Conservation (phyloP, 2,113 vertebrate species). For the Merops nubicus region DNA sequence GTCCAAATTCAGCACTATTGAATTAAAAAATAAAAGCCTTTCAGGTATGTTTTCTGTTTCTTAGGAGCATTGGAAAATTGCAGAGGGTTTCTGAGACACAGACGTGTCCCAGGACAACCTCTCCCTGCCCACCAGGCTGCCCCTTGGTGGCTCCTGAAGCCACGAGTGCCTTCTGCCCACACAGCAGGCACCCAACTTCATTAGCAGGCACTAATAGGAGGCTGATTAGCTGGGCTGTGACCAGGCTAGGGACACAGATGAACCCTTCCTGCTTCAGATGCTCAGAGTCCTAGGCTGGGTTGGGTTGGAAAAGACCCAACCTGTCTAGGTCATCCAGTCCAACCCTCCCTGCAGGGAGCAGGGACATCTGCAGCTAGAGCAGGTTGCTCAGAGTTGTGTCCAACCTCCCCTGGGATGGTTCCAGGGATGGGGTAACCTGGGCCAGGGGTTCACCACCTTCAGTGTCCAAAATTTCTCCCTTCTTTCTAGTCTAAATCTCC, state of each 20-base stretch:
- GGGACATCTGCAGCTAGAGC: no score
- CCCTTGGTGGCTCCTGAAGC: background rate
- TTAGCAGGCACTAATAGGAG: background rate
- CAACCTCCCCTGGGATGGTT: no score
- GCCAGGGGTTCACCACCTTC: no score
- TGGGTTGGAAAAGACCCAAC: background rate
- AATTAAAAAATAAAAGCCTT: background rate
- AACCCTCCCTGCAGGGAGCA: background rate
- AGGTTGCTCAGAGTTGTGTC: no score
- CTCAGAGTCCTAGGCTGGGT: no score
- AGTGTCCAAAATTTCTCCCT: no score
- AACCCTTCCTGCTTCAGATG: background rate
- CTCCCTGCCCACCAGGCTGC: background rate
- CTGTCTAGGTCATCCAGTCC: background rate
- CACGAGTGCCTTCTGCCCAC: background rate
- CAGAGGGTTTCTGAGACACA: background rate
- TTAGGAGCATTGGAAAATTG: background rate
- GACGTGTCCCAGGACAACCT: background rate
- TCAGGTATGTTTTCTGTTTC: background rate
- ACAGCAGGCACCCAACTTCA: background rate
- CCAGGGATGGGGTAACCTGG: no score
- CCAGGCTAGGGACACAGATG: background rate
- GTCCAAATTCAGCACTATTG: background rate
- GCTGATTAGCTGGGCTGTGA: background rate
- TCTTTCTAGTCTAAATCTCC: no score